Conservation (phyloP, 2,888 invertebrate genomes). For the Pantelozetes paolii region DNA sequence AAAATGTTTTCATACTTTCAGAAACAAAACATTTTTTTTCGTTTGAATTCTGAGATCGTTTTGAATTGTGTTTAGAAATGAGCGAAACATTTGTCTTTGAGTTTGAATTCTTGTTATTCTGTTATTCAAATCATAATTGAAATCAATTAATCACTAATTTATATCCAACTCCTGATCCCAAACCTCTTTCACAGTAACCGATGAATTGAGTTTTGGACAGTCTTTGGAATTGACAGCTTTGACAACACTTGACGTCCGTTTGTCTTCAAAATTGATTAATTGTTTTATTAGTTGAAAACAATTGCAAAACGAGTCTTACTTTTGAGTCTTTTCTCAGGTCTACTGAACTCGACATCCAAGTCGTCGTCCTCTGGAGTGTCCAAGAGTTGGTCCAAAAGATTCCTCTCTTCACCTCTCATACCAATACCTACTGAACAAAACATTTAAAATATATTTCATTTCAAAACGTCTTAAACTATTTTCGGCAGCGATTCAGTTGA, state of each 20-base stretch:
- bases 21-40: neutral
- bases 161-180: neutral
- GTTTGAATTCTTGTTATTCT: slow-evolving; percentile 7
- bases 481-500: neutral
- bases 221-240: slow-evolving; percentile 18
- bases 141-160: neutral
- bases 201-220: slow-evolving; percentile 18
- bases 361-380: slow-evolving; percentile 49
- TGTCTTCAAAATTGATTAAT: neutral
- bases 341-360: slow-evolving; percentile 48
- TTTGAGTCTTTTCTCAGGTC: slow-evolving; percentile 46
- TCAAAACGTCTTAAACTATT: neutral
- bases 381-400: slow-evolving; percentile 48
- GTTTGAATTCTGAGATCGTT: neutral
- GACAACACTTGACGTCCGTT: slow-evolving; percentile 30
- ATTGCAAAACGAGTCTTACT: slow-evolving; percentile 40
- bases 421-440: slow-evolving; percentile 31
- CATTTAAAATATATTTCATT: neutral
- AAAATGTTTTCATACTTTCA: neutral
- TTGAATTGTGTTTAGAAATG: neutral
- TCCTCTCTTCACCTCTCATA: slow-evolving; percentile 39
- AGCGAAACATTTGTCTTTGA: neutral
- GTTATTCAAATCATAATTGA: neutral
- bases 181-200: slow-evolving; percentile 23
- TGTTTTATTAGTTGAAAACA: neutral